phyloP scores from a whole-genome alignment of 2,113 vertebrate genomes.

The Mustela lutreola region DNA sequence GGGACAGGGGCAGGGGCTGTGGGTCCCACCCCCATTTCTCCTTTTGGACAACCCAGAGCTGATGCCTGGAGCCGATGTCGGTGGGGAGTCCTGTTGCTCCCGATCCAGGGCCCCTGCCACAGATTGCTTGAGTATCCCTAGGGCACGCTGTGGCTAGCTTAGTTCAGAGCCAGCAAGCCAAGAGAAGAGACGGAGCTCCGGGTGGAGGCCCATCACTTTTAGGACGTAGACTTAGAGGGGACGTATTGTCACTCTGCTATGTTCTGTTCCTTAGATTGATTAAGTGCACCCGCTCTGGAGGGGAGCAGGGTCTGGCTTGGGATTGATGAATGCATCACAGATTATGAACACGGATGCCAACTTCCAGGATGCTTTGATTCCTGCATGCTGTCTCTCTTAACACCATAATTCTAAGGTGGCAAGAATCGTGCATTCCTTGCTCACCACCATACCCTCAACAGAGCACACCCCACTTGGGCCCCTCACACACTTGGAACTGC shows the following conservation, averaged over 20 bases:
- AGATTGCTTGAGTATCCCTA: neutral
- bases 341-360: accelerated
- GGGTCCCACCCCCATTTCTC: too few relatives aligned
- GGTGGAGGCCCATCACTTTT: neutral
- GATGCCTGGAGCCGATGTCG: neutral
- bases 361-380: neutral
- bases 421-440: neutral
- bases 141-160: neutral
- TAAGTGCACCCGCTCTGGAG: accelerated
- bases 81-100: neutral
- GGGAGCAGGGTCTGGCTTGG: neutral
- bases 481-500: neutral
- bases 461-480: neutral
- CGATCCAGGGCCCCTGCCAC: accelerated
- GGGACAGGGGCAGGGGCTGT: neutral
- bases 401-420: neutral
- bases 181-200: neutral
- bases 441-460: neutral
- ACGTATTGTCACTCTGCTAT: neutral
- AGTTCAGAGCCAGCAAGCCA: neutral
- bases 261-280: neutral
- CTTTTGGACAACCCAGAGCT: neutral
- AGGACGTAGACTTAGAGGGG: neutral
- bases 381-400: too few relatives aligned
- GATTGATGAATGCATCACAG: too few relatives aligned